A percentile compares a stretch with the other conserved stretches of the same genome.
phyloP scores from a whole-genome alignment of 2,888 invertebrate species.

The Megastigmus dorsalis region DNA sequence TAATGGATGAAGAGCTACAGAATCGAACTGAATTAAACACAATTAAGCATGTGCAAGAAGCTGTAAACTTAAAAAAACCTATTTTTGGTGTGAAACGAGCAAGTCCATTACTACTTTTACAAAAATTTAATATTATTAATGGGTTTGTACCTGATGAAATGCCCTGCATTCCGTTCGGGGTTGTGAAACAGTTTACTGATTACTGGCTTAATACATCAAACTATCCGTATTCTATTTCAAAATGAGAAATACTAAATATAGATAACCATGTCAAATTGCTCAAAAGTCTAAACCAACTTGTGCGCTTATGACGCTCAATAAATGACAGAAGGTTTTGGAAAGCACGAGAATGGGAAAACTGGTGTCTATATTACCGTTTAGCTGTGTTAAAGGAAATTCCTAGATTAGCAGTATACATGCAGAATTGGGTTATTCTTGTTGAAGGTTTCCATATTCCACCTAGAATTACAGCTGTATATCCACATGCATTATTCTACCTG shows the following conservation, averaged over 20 bases:
- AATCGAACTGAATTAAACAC: slow-evolving; percentile 23
- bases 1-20: not conserved
- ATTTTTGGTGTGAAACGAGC: slow-evolving; percentile 40
- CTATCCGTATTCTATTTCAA: not conserved
- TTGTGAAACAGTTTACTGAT: slow-evolving; percentile 25
- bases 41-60: slow-evolving; percentile 20
- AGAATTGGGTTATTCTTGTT: too few species aligned
- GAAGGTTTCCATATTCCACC: too few species aligned
- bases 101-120: slow-evolving; percentile 31
- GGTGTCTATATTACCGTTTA: slow-evolving; percentile 29
- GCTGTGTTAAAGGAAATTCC: too few species aligned
- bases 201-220: slow-evolving; percentile 8
- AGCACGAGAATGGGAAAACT: slow-evolving; percentile 31
- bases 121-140: slow-evolving; percentile 37
- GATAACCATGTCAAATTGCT: not conserved
- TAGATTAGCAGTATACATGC: too few species aligned
- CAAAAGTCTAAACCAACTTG: not conserved
- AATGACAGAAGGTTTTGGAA: slow-evolving; percentile 15
- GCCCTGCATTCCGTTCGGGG: slow-evolving; percentile 24
- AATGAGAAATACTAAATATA: not conserved
- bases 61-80: slow-evolving; percentile 7
- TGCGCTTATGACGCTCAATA: not conserved
- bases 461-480: too few species aligned
- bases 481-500: too few species aligned
- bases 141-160: slow-evolving; percentile 47